Base-by-base conservation (phyloP, 2,888 invertebrate genomes). In the Lomographa bimaculata region DNA sequence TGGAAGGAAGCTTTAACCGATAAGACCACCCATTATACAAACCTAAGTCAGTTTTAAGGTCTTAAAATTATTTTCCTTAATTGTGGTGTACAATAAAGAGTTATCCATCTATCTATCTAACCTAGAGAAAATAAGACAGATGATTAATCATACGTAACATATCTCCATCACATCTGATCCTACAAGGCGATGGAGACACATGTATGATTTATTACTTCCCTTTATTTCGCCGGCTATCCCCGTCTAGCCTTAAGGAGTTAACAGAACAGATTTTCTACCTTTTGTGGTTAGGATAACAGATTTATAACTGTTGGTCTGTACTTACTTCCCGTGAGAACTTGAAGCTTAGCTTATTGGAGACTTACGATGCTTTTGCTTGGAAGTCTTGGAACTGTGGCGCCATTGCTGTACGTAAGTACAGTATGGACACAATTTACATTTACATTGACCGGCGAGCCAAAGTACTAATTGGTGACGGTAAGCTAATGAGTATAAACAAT, bases 311-410 rank as follows among this genome's bases (percentile, higher is more conserved):
- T 47, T 36, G 33, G 16, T 26, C 32, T 26, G 46, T 45, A 45
- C 44, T 46, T 18, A 51, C 50, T 58, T 59, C 59, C 54, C 59
- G 55, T 59, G 59, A 45, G 59, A 59, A 56, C 23, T 27, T 2
- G 6, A n/a, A 9, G 17, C 21, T 7, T 21, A 6, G 9, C 3
- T 16, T 30, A 27, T 32, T 30, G 26, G 21, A 14, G 7, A 21
- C 30, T 23, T 36, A 32, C 26, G 30, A 36, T 30, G 11, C 30
- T 42, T 19, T 41, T 42, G 26, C n/a, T 10, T 9, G 17, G 7
- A 6, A 30, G n/a, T n/a, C n/a, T n/a, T n/a, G n/a, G n/a, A n/a
- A n/a, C 8, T 23, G 36, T 26, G 30, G 18, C 36, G 18, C 21
- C 12, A 17, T 11, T 12, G 3, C 4, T 5, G 0, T 2, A 11